These are phyloP conservation scores for Monopterus albus DNA, from an alignment of 2,113 vertebrate genomes.

Conservation along the genomic window DNA sequence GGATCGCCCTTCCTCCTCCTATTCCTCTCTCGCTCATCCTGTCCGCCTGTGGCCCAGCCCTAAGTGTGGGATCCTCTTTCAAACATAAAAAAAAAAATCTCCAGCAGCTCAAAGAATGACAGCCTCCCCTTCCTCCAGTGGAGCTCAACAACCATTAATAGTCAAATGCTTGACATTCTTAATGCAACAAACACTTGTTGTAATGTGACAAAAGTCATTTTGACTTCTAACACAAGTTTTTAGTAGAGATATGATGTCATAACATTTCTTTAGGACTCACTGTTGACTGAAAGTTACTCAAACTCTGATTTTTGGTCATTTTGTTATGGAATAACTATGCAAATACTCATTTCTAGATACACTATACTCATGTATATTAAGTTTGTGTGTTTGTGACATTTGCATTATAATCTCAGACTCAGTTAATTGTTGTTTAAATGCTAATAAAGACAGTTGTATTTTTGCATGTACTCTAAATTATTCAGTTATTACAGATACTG, in stretches of 20 bases:
- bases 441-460: neutral
- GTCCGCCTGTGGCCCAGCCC: conserved; percentile 50
- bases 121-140: neutral
- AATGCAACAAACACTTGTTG: no score
- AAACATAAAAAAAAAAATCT: conserved; percentile 13
- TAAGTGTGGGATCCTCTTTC: conserved; percentile 14
- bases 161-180: neutral
- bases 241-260: no score
- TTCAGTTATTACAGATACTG: no score
- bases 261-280: no score
- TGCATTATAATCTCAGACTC: neutral
- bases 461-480: no score
- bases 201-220: neutral
- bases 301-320: neutral
- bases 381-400: no score
- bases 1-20: conserved; percentile 18
- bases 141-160: neutral
- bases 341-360: neutral
- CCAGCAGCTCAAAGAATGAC: neutral
- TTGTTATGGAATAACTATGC: neutral
- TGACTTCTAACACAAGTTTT: neutral
- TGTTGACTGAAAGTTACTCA: neutral
- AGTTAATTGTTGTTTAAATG: neutral
- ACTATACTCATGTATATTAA: no score
- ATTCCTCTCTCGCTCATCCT: conserved; percentile 32